Evolutionary conservation across 35 echinoderm and acorn worm species (phyloP), one percentile per base, ranked within the genome.

Genomic region (Lytechinus pictus): DNA sequence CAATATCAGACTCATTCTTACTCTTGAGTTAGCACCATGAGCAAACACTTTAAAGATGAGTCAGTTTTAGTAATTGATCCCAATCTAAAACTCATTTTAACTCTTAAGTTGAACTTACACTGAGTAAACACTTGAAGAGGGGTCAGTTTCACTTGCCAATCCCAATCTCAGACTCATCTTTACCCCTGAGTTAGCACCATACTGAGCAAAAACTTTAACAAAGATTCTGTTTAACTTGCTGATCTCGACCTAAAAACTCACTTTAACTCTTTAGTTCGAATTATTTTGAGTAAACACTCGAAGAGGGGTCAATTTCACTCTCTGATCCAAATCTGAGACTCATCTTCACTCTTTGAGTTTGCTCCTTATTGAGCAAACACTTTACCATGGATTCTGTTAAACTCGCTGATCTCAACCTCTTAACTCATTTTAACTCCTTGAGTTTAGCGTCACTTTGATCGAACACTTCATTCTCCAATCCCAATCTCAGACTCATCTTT

Each of bases 401-500:
- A 44, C 33, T 44, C 33, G 33, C 33, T 44, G 33, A 44, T 44
- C 33, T 2, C 33, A 44, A 44, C 33, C 33, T 44, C 33, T 2
- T 1, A 44, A 44, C 33, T 44, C 33, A 44, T 44, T 44, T 44
- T 44, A 44, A 44, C 33, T 44, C 33, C 33, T 44, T 2, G 33
- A 44, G 33, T 44, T 44, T 44, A 44, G 33, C 33, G 33, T 44
- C 66, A n/a, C 19, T 24, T 79, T n/a, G 16, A 5, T 24, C 21
- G n/a, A 79, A n/a, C 66, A 19, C 5, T 92, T 97, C 95, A 97
- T 89, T 95, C 96, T 27, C 96, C 96, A 24, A 95, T 94, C 86
- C 96, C 96, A 44, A 97, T 72, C 91, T 97, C 95, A 58, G 94
- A 91, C 86, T 97, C 96, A 56, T 61, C 86, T 91, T 88, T 97